Conservation (phyloP, 2,888 invertebrate species). For the Sphaerophoria rueppellii region DNA sequence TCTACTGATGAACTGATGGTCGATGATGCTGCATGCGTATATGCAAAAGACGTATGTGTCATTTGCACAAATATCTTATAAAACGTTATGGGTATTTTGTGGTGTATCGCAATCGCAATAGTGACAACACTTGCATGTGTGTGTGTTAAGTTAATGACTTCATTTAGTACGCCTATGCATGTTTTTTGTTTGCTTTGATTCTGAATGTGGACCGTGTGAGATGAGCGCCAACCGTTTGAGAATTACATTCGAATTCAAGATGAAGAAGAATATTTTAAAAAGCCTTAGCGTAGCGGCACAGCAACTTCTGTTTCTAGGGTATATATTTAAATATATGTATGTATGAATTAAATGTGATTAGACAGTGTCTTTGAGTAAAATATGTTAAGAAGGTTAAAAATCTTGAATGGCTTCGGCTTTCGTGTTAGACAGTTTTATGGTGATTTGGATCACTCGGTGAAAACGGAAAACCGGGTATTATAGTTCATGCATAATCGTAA, state of each 20-base stretch:
- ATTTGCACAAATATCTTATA: slow-evolving; percentile 66
- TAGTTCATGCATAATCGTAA: slow-evolving; percentile 28
- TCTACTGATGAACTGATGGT: neutral
- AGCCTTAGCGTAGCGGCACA: slow-evolving; percentile 53
- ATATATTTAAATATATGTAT: slow-evolving; percentile 1
- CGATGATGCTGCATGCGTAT: slow-evolving; percentile 3
- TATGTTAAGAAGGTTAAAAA: slow-evolving; percentile 26
- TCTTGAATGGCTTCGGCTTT: slow-evolving; percentile 59
- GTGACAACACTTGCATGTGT: neutral
- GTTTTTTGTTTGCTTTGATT: slow-evolving; percentile 18
- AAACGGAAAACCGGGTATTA: slow-evolving; percentile 23
- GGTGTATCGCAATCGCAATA: slow-evolving; percentile 5
- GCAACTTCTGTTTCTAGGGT: slow-evolving; percentile 24
- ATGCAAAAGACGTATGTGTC: slow-evolving; percentile 63
- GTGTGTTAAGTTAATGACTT: slow-evolving; percentile 68
- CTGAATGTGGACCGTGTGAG: slow-evolving; percentile 12
- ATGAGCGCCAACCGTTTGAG: slow-evolving; percentile 20
- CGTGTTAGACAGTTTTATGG: slow-evolving; percentile 51
- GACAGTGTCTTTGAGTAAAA: slow-evolving; percentile 31
- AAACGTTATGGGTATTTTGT: slow-evolving; percentile 57
- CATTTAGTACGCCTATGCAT: slow-evolving; percentile 51
- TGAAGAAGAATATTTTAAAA: slow-evolving; percentile 58
- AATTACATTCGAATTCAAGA: slow-evolving; percentile 29
- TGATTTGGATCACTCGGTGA: slow-evolving; percentile 18
- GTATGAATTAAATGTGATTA: slow-evolving; percentile 34